Conservation (phyloP, 2,888 invertebrate genomes). For the Galerucella calmariensis region DNA sequence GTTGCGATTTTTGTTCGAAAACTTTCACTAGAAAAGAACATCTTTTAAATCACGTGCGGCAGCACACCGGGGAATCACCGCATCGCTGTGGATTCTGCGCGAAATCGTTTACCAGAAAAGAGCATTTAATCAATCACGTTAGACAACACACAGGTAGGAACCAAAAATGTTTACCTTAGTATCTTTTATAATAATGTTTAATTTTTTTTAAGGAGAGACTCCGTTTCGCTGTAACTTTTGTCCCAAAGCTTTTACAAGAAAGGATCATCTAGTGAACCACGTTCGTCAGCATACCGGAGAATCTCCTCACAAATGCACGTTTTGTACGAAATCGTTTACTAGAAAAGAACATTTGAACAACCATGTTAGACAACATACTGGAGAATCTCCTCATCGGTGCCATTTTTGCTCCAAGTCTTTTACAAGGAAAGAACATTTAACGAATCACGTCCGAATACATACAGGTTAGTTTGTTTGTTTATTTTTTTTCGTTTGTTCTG, state of each 20-base stretch:
- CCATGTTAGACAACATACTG: conserved; percentile 88
- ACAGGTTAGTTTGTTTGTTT: conserved; percentile 60
- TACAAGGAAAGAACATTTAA: conserved; percentile 87
- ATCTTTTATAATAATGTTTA: too few species aligned
- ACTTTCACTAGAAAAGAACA: conserved; percentile 84
- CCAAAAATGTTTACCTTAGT: background rate
- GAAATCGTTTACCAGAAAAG: conserved; percentile 87
- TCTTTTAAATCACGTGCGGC: conserved; percentile 80
- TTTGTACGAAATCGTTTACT: conserved; percentile 82
- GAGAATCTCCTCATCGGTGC: conserved; percentile 88
- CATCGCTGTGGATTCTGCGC: conserved; percentile 88
- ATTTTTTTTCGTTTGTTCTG: background rate
- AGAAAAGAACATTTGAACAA: conserved; percentile 85
- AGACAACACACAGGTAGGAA: conserved; percentile 78
- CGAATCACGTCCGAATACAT: conserved; percentile 79
- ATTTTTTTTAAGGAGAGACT: conserved; percentile 64
- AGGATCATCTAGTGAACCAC: conserved; percentile 83
- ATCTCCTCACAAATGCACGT: conserved; percentile 81
- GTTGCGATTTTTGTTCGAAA: conserved; percentile 83
- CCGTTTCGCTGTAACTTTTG: conserved; percentile 86
- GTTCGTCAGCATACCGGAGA: conserved; percentile 77
- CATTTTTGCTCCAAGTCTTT: conserved; percentile 87
- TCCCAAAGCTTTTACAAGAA: conserved; percentile 86
- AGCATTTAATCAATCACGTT: conserved; percentile 88
- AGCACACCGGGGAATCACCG: conserved; percentile 85